Percentiles rank a stretch among this genome's conserved stretches.
phyloP scores from a whole-genome alignment of 2,113 vertebrate species.

The chimpanzee (Pan troglodytes) region DNA sequence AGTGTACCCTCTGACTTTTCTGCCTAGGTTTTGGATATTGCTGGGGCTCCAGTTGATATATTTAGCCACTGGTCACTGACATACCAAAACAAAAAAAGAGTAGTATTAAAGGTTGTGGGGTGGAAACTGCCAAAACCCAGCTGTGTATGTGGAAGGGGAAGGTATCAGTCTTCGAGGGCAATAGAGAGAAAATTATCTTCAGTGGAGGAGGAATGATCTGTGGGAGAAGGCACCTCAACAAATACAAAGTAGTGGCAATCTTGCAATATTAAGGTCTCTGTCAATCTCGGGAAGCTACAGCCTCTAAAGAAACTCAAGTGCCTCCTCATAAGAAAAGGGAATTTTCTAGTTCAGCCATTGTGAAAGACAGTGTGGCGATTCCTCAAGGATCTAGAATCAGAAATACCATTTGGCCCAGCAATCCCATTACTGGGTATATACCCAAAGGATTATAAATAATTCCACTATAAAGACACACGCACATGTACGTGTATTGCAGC shows the following conservation, averaged over 20 bases:
- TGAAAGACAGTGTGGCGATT: too few relatives aligned
- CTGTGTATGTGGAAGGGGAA: accelerated
- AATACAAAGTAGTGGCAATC: background rate
- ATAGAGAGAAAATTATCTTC: background rate
- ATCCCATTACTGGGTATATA: too few relatives aligned
- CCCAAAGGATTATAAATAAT: too few relatives aligned
- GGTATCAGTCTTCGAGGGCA: background rate
- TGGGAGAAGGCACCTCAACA: background rate
- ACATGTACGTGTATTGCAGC: too few relatives aligned
- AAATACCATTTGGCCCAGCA: too few relatives aligned
- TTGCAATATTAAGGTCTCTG: background rate
- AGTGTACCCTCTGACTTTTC: background rate
- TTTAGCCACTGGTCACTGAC: background rate
- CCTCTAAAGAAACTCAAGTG: background rate
- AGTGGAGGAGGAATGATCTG: background rate
- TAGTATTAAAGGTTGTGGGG: background rate
- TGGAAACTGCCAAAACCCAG: background rate
- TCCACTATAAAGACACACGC: too few relatives aligned
- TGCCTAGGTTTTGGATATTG: background rate
- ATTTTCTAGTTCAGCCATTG: too few relatives aligned
- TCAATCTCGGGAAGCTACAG: accelerated
- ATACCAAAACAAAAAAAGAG: background rate
- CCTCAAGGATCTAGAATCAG: too few relatives aligned
- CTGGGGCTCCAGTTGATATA: background rate
- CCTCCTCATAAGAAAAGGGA: background rate